These are phyloP conservation scores for Setophaga coronata DNA, from an alignment of 2,113 vertebrate species.

Conservation along the genomic window DNA sequence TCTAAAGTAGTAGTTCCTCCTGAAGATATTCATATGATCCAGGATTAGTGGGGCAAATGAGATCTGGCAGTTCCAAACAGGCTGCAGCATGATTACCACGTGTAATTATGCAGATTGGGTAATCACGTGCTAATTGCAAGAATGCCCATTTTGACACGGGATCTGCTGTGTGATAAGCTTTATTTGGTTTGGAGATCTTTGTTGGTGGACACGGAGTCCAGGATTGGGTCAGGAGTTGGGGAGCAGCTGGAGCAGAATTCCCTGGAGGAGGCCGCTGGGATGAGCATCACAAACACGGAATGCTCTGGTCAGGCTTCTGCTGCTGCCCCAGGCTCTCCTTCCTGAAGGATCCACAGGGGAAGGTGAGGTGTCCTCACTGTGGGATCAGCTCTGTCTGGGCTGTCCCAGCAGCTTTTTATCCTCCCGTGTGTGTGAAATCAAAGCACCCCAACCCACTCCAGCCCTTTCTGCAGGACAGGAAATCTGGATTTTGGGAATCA, in stretches of 20 bases:
- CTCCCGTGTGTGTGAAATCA: not conserved
- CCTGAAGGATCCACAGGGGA: too few relatives aligned
- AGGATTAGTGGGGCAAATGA: not conserved
- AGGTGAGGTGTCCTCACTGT: not conserved
- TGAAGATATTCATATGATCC: not conserved
- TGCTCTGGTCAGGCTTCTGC: not conserved
- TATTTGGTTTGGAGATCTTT: not conserved
- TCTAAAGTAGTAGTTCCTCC: constrained; percentile 41
- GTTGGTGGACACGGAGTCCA: rapidly evolving
- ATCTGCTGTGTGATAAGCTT: rapidly evolving
- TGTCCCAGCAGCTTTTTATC: not conserved
- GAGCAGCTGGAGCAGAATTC: not conserved
- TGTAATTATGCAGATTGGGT: not conserved
- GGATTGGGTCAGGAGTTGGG: rapidly evolving
- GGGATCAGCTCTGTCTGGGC: not conserved
- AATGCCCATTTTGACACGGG: not conserved
- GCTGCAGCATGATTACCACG: not conserved
- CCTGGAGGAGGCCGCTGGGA: not conserved
- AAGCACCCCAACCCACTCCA: rapidly evolving
- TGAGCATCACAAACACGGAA: rapidly evolving
- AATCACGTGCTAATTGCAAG: not conserved
- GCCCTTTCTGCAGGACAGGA: not conserved
- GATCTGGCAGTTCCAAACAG: not conserved
- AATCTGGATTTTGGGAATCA: not conserved
- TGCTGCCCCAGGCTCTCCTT: rapidly evolving